phyloP scores from a whole-genome alignment of 2,113 vertebrate species.

The Hippocampus guttulatus region DNA sequence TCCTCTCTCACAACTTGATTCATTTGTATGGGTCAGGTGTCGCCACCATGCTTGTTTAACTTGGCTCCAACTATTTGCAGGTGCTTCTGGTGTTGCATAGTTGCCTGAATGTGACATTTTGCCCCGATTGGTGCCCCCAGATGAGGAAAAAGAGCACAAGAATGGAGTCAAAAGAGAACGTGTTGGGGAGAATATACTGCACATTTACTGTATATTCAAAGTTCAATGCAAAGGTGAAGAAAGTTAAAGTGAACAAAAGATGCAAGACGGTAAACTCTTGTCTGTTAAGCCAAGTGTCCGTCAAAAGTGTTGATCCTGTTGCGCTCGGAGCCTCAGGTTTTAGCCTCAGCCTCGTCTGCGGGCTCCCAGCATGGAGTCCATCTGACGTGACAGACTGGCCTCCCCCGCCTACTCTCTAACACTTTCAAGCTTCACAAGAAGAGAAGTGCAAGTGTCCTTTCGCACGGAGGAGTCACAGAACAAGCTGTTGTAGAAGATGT shows the following conservation, averaged over 20 bases:
- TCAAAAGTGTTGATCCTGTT: slow-evolving; percentile 58
- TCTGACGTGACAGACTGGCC: slow-evolving; percentile 60
- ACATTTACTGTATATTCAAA: slow-evolving; percentile 24
- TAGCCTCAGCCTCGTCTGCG: slow-evolving; percentile 47
- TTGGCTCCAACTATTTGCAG: slow-evolving; percentile 30
- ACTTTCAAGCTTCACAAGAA: slow-evolving; percentile 54
- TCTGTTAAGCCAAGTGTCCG: slow-evolving; percentile 50
- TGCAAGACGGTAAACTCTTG: slow-evolving; percentile 49
- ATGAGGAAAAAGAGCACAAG: slow-evolving; percentile 28
- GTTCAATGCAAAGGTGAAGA: slow-evolving; percentile 31
- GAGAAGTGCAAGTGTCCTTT: slow-evolving; percentile 53
- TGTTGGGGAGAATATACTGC: slow-evolving; percentile 25
- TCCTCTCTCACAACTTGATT: slow-evolving; percentile 23
- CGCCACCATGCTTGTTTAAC: slow-evolving; percentile 16
- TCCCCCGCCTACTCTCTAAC: slow-evolving; percentile 64
- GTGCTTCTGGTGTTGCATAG: slow-evolving; percentile 27
- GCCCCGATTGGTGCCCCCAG: slow-evolving; percentile 41
- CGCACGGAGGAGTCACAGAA: slow-evolving; percentile 40
- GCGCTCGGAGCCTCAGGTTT: slow-evolving; percentile 57
- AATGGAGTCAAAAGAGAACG: slow-evolving; percentile 41
- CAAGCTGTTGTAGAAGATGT: slow-evolving; percentile 15
- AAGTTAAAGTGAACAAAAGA: slow-evolving; percentile 34
- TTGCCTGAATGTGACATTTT: slow-evolving; percentile 49
- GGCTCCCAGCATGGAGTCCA: slow-evolving; percentile 61
- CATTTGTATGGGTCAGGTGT: slow-evolving; percentile 25